phyloP scores from a whole-genome alignment of 2,888 invertebrate species.

The Cinara cedri region DNA sequence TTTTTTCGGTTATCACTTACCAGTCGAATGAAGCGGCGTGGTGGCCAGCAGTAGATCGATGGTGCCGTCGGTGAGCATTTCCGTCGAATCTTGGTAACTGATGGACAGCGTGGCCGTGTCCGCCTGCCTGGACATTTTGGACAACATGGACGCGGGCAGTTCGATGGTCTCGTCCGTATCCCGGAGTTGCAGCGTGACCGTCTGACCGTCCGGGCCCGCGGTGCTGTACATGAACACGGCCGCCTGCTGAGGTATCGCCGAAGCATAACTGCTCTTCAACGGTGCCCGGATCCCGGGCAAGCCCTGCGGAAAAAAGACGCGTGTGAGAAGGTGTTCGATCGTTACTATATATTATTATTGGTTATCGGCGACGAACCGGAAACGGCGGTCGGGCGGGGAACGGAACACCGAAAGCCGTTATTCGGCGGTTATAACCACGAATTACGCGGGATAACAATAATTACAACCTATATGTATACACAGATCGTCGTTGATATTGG shows the following conservation, averaged over 20 bases:
- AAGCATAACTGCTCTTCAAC: slow-evolving; percentile 60
- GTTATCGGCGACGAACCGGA: too few relatives aligned
- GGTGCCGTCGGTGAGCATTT: slow-evolving; percentile 71
- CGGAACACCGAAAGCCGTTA: too few relatives aligned
- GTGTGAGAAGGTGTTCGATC: background rate
- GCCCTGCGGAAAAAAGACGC: slow-evolving; percentile 58
- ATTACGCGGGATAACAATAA: too few relatives aligned
- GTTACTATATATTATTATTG: background rate
- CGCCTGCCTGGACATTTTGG: slow-evolving; percentile 63
- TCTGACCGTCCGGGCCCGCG: slow-evolving; percentile 68
- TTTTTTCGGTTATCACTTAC: slow-evolving; percentile 57
- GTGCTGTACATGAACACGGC: slow-evolving; percentile 76
- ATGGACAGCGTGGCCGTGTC: slow-evolving; percentile 74
- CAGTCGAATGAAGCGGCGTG: slow-evolving; percentile 63
- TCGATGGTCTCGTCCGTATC: slow-evolving; percentile 65
- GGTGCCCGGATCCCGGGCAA: slow-evolving; percentile 61
- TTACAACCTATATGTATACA: too few relatives aligned
- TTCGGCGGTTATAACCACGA: too few relatives aligned
- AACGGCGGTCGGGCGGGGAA: too few relatives aligned
- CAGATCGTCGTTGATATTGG: too few relatives aligned
- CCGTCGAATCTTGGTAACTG: slow-evolving; percentile 75
- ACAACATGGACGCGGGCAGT: slow-evolving; percentile 64
- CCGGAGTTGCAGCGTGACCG: slow-evolving; percentile 70
- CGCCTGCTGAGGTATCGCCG: slow-evolving; percentile 59
- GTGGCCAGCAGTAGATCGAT: slow-evolving; percentile 68